Evolutionary conservation across 2,797 vertebrate genomes (phyloP).

Genomic region (Rhinichthys osculus): DNA sequence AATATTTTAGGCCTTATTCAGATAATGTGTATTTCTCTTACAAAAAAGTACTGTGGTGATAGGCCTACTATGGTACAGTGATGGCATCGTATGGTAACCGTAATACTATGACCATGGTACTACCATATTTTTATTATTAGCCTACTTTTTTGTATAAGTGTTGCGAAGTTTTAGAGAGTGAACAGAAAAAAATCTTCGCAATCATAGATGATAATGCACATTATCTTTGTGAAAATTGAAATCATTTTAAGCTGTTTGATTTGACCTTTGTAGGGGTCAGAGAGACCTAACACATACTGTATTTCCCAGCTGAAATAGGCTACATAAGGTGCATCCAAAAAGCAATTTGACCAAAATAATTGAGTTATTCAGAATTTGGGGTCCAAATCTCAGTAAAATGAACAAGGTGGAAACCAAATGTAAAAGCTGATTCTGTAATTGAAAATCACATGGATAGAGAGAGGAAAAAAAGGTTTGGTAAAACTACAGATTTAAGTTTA

Average conservation of each 20-base stretch:
- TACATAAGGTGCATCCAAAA: not conserved
- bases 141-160: not conserved
- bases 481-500: not conserved
- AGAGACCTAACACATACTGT: not conserved
- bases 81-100: not conserved
- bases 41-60: not conserved
- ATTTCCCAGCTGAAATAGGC: not conserved
- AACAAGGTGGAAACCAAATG: not conserved
- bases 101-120: no score
- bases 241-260: not conserved
- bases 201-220: not conserved
- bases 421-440: not conserved
- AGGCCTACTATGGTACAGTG: not conserved
- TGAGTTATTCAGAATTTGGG: not conserved
- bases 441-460: not conserved
- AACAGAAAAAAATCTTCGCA: not conserved
- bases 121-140: not conserved
- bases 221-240: slow-evolving; percentile 20
- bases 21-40: not conserved
- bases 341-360: not conserved
- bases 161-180: not conserved
- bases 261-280: slow-evolving; percentile 16
- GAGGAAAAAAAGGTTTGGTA: not conserved
- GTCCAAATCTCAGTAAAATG: not conserved
- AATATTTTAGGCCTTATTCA: not conserved